Conservation (phyloP, 2,888 invertebrate genomes). For the Drosophila mayaguana region DNA sequence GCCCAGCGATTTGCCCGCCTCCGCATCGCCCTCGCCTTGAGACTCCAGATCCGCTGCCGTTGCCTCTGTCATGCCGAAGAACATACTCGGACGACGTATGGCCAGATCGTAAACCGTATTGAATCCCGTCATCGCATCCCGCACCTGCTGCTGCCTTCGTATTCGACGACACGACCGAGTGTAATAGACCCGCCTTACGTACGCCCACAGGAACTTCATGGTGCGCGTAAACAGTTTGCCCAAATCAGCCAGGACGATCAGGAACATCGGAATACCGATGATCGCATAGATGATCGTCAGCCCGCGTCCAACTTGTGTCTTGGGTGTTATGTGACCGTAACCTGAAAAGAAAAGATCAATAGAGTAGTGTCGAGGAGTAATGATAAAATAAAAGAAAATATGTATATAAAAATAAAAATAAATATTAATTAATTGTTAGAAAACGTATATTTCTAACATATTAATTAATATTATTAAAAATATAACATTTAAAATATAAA, state of each 20-base stretch:
- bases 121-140: constrained; percentile 94
- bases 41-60: constrained; percentile 86
- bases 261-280: constrained; percentile 97
- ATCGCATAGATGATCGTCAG: constrained; percentile 97
- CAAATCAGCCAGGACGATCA: constrained; percentile 97
- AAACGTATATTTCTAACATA: no score
- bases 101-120: constrained; percentile 93
- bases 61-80: constrained; percentile 86
- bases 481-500: neutral
- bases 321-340: constrained; percentile 98
- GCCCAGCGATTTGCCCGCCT: constrained; percentile 75
- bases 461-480: no score
- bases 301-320: constrained; percentile 93
- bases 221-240: constrained; percentile 96
- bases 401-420: no score
- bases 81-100: constrained; percentile 90
- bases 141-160: constrained; percentile 90
- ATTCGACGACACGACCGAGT: constrained; percentile 93
- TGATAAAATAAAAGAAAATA: neutral
- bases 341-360: constrained; percentile 87
- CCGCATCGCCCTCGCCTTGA: constrained; percentile 56
- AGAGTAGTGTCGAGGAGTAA: neutral
- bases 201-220: constrained; percentile 96
- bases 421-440: no score
- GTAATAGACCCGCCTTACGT: constrained; percentile 92